Percentiles rank a stretch among this genome's conserved stretches.
These are phyloP conservation scores for Mylabris phalerata DNA, from an alignment of 1,140 invertebrate genomes.

Conservation along the genomic window DNA sequence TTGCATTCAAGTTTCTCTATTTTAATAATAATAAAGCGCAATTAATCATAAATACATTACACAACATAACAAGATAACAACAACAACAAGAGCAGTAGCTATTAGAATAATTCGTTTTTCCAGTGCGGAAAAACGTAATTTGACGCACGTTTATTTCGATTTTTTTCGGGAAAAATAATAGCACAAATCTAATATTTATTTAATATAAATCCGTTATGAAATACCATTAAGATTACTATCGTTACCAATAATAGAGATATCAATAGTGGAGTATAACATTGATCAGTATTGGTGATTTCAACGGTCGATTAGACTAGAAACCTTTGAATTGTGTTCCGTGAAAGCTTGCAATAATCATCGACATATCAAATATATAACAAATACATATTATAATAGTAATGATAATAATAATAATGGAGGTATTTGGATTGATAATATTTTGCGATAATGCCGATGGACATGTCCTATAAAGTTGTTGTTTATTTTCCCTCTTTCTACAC, in stretches of 20 bases:
- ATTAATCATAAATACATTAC: not conserved
- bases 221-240: not conserved
- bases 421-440: constrained; percentile 1
- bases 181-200: too few relatives aligned
- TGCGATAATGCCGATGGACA: constrained; percentile 1
- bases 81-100: not conserved
- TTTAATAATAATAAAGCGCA: not conserved
- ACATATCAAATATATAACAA: too few relatives aligned
- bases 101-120: not conserved
- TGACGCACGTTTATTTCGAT: not conserved
- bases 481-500: not conserved
- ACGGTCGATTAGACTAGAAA: constrained; percentile 6
- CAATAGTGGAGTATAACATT: constrained; percentile 5
- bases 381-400: too few relatives aligned
- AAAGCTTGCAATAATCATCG: too few relatives aligned
- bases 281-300: not conserved
- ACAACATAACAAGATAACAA: not conserved
- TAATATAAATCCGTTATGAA: not conserved
- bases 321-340: not conserved
- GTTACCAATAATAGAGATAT: constrained; percentile 9
- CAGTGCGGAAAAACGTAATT: too few relatives aligned
- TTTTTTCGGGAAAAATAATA: not conserved
- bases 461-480: constrained; percentile 8
- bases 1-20: constrained; percentile 5
- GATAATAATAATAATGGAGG: too few relatives aligned